Conservation (phyloP, 2,113 vertebrate genomes). For the Phylloscopus whistleri region DNA sequence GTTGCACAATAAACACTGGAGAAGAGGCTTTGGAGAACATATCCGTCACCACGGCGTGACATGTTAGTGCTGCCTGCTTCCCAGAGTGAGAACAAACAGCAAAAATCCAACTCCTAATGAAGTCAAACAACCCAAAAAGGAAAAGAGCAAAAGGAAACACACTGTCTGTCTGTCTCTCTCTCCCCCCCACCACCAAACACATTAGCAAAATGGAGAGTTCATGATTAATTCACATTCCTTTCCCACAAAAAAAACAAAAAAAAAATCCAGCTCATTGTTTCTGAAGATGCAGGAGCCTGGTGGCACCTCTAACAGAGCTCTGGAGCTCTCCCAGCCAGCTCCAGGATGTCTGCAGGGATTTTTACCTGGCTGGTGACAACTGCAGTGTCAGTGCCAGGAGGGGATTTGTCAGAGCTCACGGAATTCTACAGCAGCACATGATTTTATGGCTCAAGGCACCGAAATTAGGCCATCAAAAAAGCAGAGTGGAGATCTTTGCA, state of each 20-base stretch:
- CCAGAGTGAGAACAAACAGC: slow-evolving; percentile 35
- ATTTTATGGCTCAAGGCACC: not conserved
- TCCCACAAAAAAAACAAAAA: not conserved
- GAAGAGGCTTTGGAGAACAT: not conserved
- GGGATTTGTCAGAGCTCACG: not conserved
- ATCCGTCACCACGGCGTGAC: not conserved
- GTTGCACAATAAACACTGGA: not conserved
- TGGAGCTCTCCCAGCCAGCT: not conserved
- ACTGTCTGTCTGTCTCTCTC: not conserved
- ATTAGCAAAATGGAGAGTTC: slow-evolving; percentile 42
- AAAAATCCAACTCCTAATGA: slow-evolving; percentile 38
- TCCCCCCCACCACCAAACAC: not conserved
- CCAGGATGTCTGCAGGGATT: not conserved
- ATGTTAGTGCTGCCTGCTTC: not conserved
- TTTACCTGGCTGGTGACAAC: not conserved
- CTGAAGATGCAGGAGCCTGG: not conserved
- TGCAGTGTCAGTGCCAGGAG: not conserved
- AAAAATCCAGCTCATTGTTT: not conserved
- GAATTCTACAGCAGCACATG: not conserved
- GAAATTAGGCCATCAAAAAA: slow-evolving; percentile 5
- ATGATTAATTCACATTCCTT: slow-evolving; percentile 58
- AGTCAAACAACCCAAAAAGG: slow-evolving; percentile 42
- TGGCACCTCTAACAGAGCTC: not conserved
- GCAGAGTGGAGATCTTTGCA: not conserved
- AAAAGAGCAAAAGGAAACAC: slow-evolving; percentile 15